Evolutionary conservation across 1,140 invertebrate species (phyloP), one percentile per base, ranked within the genome.

Genomic region (Ylistrum balloti): DNA sequence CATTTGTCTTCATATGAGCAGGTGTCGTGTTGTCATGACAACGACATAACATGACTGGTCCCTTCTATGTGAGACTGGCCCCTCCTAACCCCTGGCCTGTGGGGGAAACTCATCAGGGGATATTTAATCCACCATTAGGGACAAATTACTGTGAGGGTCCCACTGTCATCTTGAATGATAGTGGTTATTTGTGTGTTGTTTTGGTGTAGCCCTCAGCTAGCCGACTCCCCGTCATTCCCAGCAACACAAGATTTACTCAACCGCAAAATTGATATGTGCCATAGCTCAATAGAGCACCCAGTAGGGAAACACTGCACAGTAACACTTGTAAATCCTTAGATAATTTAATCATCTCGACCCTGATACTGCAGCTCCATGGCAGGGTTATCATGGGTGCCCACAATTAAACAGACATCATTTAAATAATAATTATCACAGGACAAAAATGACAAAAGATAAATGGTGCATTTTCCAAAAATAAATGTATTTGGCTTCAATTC

Each of bases 61-160:
- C n/a, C 56, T 74, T 28, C 22, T 74, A 74, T 74, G n/a, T 28
- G 3, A 11, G n/a, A 28, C 56, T 74, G 56, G 56, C 56, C 56
- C 56, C 56, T 74, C 56, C 56, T 74, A 74, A 74, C 56, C 56
- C n/a, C 56, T 74, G 56, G 56, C 56, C 56, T n/a, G 2, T 74
- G n/a, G 35, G 56, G 56, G 56, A 74, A n/a, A 74, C 56, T 5
- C 17, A 17, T 74, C 56, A 28, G n/a, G 56, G 56, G 56, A 74
- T 74, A 74, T 74, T 74, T 74, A 74, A 74, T 74, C 56, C 56
- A 74, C n/a, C 56, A 74, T 74, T 74, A 74, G 56, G n/a, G 56
- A 74, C 56, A 74, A 74, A 74, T 74, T 74, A 74, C 22, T 5
- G 56, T 74, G 56, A 74, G 56, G 56, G 56, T 74, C 22, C 56